These are phyloP conservation scores for Lamellibrachia satsuma DNA, from an alignment of 2,888 invertebrate genomes.

Conservation along the genomic window DNA sequence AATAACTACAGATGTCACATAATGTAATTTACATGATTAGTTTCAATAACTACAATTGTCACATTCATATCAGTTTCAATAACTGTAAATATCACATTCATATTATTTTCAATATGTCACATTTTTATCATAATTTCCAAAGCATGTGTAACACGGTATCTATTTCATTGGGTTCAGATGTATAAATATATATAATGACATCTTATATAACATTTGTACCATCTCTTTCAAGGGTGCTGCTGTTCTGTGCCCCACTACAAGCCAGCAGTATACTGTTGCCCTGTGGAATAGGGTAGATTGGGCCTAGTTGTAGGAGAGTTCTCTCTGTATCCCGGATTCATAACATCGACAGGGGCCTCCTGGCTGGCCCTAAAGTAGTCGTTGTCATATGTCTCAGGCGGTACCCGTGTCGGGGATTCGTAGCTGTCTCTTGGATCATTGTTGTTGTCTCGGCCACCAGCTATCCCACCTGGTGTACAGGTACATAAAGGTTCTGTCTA, in stretches of 20 bases:
- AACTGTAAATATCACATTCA: too few species aligned
- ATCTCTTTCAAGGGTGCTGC: background rate
- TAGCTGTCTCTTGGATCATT: background rate
- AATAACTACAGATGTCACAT: too few species aligned
- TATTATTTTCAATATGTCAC: too few species aligned
- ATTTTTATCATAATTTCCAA: too few species aligned
- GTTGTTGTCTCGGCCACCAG: background rate
- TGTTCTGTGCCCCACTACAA: background rate
- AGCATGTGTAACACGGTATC: background rate
- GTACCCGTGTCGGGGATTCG: background rate
- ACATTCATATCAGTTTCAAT: too few species aligned
- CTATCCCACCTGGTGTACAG: background rate
- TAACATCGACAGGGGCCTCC: background rate
- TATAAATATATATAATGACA: background rate
- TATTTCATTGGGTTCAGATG: too few species aligned
- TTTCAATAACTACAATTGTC: too few species aligned
- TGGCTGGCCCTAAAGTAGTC: background rate
- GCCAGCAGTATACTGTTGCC: background rate
- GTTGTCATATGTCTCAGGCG: background rate
- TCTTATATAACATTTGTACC: background rate
- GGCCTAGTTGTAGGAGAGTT: conserved; percentile 24
- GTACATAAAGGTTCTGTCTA: background rate
- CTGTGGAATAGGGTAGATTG: conserved; percentile 26
- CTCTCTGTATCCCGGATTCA: conserved; percentile 28
- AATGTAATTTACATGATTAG: too few species aligned